These are phyloP conservation scores for Ostrea denselamellosa DNA, from an alignment of 1,140 invertebrate species.

Conservation along the genomic window DNA sequence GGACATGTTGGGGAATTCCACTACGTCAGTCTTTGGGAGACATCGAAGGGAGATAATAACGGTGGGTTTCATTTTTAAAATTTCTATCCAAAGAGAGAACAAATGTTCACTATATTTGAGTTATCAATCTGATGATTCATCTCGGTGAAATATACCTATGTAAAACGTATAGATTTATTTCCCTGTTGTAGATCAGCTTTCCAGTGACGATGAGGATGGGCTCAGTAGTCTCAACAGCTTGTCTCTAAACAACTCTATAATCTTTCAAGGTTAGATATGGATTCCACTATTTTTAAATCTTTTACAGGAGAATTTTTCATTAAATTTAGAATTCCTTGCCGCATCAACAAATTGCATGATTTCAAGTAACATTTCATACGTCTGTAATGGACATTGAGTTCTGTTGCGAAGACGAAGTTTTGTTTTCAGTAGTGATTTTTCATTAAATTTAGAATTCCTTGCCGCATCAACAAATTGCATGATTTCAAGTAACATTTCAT, in stretches of 20 bases:
- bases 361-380: not conserved
- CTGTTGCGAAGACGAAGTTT: too few species aligned
- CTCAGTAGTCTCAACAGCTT: not conserved
- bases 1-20: constrained; percentile 58
- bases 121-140: too few species aligned
- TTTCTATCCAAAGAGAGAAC: too few species aligned
- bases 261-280: not conserved
- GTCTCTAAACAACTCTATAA: not conserved
- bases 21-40: constrained; percentile 54
- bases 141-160: too few species aligned
- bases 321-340: too few species aligned
- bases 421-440: too few species aligned
- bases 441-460: too few species aligned
- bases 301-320: not conserved
- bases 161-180: not conserved
- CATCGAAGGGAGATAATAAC: not conserved
- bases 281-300: not conserved
- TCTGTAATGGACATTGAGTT: too few species aligned
- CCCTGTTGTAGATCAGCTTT: not conserved
- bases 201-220: not conserved
- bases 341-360: too few species aligned
- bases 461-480: too few species aligned
- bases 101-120: too few species aligned
- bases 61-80: too few species aligned
- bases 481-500: not conserved